These are phyloP conservation scores for Amazona vittata DNA, from an alignment of 2,113 vertebrate genomes.

Conservation along the genomic window DNA sequence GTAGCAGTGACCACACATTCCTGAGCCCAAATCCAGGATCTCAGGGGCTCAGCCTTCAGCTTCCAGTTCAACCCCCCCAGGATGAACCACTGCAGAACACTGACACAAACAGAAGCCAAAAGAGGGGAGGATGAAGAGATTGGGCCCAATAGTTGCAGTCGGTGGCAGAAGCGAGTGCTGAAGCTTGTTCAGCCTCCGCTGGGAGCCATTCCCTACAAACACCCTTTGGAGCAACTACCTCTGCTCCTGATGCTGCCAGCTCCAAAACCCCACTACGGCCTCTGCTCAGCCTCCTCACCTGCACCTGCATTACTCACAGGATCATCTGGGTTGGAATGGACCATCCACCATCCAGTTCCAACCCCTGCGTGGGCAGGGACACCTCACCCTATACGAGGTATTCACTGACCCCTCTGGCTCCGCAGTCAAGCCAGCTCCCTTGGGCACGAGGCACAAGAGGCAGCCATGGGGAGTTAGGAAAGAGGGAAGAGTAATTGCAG, in stretches of 20 bases:
- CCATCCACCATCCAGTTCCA: neutral
- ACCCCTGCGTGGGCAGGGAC: neutral
- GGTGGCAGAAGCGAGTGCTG: neutral
- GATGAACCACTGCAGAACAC: neutral
- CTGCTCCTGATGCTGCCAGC: neutral
- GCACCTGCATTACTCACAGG: neutral
- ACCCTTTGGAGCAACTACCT: neutral
- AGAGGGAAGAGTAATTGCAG: neutral
- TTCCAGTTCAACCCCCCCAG: neutral
- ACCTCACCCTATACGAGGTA: neutral
- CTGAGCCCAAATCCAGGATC: neutral
- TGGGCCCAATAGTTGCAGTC: neutral
- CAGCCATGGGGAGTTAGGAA: neutral
- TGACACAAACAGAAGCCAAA: neutral
- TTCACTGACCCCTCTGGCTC: neutral
- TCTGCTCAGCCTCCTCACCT: neutral
- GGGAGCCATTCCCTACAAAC: neutral
- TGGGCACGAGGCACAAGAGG: neutral
- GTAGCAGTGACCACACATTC: neutral
- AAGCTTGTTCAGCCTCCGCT: neutral
- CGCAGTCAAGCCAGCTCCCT: neutral
- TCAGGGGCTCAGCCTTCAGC: neutral
- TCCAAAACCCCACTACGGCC: fast-evolving
- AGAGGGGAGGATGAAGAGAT: neutral
- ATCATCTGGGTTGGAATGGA: neutral